These are phyloP conservation scores for Dermochelys coriacea DNA, from an alignment of 2,797 vertebrate species.

Conservation along the genomic window DNA sequence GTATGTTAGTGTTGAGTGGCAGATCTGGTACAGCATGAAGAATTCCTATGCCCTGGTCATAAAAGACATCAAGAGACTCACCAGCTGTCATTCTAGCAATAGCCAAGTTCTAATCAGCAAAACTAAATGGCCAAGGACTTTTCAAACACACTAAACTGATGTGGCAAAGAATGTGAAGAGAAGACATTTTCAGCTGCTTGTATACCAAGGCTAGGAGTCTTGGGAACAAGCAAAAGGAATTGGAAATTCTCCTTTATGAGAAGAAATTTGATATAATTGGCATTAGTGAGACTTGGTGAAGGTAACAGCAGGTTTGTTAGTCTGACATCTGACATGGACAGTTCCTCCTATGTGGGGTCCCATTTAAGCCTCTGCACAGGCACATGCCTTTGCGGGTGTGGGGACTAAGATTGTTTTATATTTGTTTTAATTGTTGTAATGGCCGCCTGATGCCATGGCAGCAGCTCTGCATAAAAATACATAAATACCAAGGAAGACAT, in stretches of 20 bases:
- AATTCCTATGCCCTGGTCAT: background rate
- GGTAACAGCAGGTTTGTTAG: background rate
- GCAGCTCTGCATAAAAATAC: background rate
- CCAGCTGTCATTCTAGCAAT: background rate
- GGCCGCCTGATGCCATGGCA: background rate
- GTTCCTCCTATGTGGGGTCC: background rate
- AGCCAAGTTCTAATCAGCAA: background rate
- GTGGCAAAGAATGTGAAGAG: background rate
- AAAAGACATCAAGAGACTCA: fast-evolving
- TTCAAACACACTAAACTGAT: background rate
- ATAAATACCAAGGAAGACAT: background rate
- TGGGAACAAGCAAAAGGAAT: background rate
- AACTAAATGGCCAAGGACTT: background rate
- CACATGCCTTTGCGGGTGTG: background rate
- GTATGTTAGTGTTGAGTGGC: background rate
- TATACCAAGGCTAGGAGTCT: background rate
- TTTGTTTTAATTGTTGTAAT: background rate
- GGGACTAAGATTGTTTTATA: background rate
- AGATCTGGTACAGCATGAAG: background rate
- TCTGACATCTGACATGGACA: background rate
- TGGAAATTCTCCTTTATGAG: background rate
- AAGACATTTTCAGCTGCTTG: background rate
- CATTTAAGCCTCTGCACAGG: background rate
- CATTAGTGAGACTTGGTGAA: background rate
- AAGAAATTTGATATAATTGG: background rate